Evolutionary conservation across 1,140 invertebrate genomes (phyloP).

Genomic region (Drosophila micromelanica): DNA sequence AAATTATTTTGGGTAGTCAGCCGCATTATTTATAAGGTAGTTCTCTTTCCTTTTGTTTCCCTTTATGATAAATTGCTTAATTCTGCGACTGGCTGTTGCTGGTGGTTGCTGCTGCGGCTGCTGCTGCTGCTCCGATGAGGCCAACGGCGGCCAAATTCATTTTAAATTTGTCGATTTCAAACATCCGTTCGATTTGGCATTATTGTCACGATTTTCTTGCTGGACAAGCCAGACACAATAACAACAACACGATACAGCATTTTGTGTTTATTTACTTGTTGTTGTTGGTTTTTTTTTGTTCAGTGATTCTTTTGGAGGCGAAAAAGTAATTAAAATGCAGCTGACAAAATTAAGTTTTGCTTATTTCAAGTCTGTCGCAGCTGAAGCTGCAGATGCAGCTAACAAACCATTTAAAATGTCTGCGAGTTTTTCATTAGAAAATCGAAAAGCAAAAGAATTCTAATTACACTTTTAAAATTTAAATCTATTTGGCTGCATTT

Average conservation of each 20-base stretch:
- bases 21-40: constrained; percentile 45
- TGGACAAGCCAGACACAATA: constrained; percentile 54
- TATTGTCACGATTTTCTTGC: constrained; percentile 77
- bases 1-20: constrained; percentile 50
- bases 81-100: constrained; percentile 17
- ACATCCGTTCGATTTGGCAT: constrained; percentile 77
- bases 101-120: neutral
- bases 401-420: neutral
- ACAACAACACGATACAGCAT: constrained; percentile 21
- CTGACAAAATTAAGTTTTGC: constrained; percentile 52
- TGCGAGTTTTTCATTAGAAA: neutral
- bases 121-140: neutral
- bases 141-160: constrained; percentile 31
- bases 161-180: constrained; percentile 69
- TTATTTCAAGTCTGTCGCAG: constrained; percentile 13
- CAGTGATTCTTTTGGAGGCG: constrained; percentile 13
- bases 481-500: too few relatives aligned
- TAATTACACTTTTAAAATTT: neutral
- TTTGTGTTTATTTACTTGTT: constrained; percentile 28
- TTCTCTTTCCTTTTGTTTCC: constrained; percentile 54
- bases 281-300: constrained; percentile 13
- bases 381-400: constrained; percentile 13
- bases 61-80: constrained; percentile 71
- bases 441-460: neutral
- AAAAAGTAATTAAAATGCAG: constrained; percentile 73